Base-by-base conservation (phyloP, 1,140 invertebrate species). In the Cydia splendana region DNA sequence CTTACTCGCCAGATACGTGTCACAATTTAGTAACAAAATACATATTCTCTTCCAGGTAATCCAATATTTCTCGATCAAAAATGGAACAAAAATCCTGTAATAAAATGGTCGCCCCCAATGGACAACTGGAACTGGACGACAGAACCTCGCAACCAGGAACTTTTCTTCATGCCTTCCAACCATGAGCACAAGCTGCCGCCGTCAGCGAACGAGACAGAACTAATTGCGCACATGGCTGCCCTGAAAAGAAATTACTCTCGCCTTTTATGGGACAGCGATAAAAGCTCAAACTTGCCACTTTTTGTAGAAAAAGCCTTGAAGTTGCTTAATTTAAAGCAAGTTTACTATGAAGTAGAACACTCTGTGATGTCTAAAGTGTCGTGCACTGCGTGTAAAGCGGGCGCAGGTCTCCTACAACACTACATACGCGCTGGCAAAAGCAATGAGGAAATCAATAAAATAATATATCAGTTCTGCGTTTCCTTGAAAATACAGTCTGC, bases 281-380 rank as follows among this genome's bases (percentile, higher is more conserved):
- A 95, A 77, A 94, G 95, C 12, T 94, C 96, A 5, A 96, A 96
- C 74, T 90, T 97, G 53, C 96, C 96, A 0, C 93, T 95, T 4
- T 96, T 97, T 76, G 96, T 98, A 1, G 96, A 97, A 80, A 97
- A 97, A 89, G 96, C 97, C 0, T 91, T 98, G 74, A 96, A 96
- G 85, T 88, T 98, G 12, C 92, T 98, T 12, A 97, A 98, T 88
- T 87, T 98, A 69, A 96, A 97, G 84, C 96, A 97, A 93, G 97
- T 98, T 3, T 92, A 92, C 79, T 96, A 96, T 81, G 97, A 98
- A 93, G 95, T 98, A 24, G 97, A 98, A 92, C 97, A 97, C 78
- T 97, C 97, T 13, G 96, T 98, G 2, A 97, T 98, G 96, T 97
- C 97, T 0, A 97, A 97, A 88, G 97, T 98, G 2, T 98, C 97